phyloP scores from a whole-genome alignment of 2,113 vertebrate genomes.

The Hoplias malabaricus region DNA sequence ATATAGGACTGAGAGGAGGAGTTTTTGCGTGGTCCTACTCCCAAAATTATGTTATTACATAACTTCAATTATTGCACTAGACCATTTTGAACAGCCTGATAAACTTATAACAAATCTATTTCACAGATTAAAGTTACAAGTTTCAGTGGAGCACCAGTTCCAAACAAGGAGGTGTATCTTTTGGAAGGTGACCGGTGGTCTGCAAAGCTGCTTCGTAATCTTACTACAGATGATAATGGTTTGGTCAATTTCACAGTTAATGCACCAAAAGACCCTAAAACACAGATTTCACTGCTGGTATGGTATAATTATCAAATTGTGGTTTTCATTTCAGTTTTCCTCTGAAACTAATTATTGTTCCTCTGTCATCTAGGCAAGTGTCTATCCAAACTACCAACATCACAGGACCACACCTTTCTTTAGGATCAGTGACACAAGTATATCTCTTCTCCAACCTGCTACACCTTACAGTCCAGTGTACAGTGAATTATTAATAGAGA shows the following conservation, averaged over 20 bases:
- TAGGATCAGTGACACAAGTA: accelerated
- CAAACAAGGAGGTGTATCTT: slow-evolving; percentile 52
- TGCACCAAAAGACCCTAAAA: slow-evolving; percentile 10
- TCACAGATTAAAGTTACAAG: slow-evolving; percentile 60
- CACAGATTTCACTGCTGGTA: slow-evolving; percentile 46
- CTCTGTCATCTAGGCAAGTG: slow-evolving; percentile 48
- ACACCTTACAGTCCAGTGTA: slow-evolving; percentile 39
- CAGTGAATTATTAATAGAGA: too few species aligned
- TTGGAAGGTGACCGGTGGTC: slow-evolving; percentile 41
- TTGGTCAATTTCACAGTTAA: slow-evolving; percentile 59
- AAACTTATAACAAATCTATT: neutral
- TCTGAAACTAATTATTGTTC: neutral
- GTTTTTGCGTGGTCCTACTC: too few species aligned
- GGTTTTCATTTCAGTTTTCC: neutral
- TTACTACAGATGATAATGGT: slow-evolving; percentile 66
- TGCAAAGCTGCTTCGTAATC: slow-evolving; percentile 27
- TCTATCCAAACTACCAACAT: neutral
- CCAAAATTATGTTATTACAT: too few species aligned
- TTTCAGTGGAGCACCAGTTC: slow-evolving; percentile 52
- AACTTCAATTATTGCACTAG: neutral
- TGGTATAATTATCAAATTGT: slow-evolving; percentile 9
- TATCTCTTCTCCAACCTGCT: slow-evolving; percentile 24
- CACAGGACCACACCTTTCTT: accelerated
- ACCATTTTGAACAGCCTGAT: neutral
- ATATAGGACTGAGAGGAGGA: too few species aligned